Evolutionary conservation across 37 sponge, comb jelly and placozoan genomes (phyloP), one percentile per base, ranked within the genome.

Genomic region (Corticium candelabrum): DNA sequence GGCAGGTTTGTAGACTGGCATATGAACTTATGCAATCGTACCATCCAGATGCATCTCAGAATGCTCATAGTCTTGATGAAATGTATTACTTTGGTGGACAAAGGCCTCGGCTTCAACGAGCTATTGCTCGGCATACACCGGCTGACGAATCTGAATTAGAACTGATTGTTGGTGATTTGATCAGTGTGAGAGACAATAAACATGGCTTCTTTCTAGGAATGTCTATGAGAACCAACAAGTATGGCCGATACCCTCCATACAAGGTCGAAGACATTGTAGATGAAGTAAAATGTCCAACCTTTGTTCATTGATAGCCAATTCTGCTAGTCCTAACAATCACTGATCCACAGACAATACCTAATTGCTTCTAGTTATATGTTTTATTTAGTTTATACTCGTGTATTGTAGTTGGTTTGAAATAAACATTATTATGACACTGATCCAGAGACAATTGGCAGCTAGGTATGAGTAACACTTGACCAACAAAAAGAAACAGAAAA

Each of bases 41-140:
- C 31, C 93, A 91, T 57, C 69, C 81, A 2, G 93, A 91, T 37
- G 93, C 93, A 37, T 89, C 91, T 15, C 5, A 75, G 1, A 77
- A 82, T 3, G 85, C 68, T 50, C 82, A 88, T 83, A 84, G 85
- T 3, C 84, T 91, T 3, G 93, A 91, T 81, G 93, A 91, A 31
- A 57, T 91, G 40, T 91, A 91, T 70, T 91, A 91, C 74, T 91
- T 84, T 79, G 90, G 90, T 30, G 93, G 93, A 1, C 87, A 86
- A 73, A 82, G 85, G 39, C 86, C 37, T 1, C 93, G 87, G 68
- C 62, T 79, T 41, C 83, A 85, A 41, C 79, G 35, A 34, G 83
- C 89, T 1, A 3, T 83, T 1, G 39, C 81, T 3, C 33, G 38
- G 5, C 76, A 81, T 1, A 68, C 41, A 30, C 2, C 80, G 3